These are phyloP conservation scores for Oncorhynchus mykiss DNA, from an alignment of 2,113 vertebrate genomes.

Conservation along the genomic window DNA sequence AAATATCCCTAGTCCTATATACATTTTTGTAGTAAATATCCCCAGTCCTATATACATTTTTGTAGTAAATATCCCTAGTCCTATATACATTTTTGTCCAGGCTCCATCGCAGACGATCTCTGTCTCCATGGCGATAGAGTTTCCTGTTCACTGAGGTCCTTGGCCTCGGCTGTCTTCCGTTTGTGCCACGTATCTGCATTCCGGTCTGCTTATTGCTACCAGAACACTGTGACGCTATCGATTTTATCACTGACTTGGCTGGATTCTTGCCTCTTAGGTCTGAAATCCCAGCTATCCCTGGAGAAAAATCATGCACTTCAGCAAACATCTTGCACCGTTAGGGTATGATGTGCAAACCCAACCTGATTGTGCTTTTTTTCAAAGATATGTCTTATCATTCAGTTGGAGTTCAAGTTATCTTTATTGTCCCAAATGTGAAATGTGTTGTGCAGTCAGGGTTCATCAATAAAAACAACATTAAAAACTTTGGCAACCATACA, in stretches of 20 bases:
- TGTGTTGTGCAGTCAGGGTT: too few species aligned
- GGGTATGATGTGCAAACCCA: conserved; percentile 18
- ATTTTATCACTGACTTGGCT: conserved; percentile 47
- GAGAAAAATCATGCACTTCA: conserved; percentile 21
- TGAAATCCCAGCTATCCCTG: conserved; percentile 35
- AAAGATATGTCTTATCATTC: not conserved
- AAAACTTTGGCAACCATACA: too few species aligned
- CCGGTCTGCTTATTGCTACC: conserved; percentile 46
- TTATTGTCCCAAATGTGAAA: too few species aligned
- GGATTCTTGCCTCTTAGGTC: conserved; percentile 28
- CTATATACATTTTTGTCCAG: not conserved
- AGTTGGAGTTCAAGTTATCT: too few species aligned
- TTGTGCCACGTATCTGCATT: conserved; percentile 35
- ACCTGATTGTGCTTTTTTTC: conserved; percentile 17
- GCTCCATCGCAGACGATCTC: conserved; percentile 13
- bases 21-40: too few species aligned
- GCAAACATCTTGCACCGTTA: conserved; percentile 49
- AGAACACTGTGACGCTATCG: conserved; percentile 31
- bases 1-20: too few species aligned
- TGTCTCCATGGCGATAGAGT: conserved; percentile 12
- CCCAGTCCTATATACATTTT: too few species aligned
- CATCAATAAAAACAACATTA: too few species aligned
- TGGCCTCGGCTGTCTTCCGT: conserved; percentile 8
- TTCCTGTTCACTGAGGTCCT: conserved; percentile 17
- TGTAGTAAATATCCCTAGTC: too few species aligned